Conservation (phyloP, 2,797 vertebrate genomes). For the Karalla daura region DNA sequence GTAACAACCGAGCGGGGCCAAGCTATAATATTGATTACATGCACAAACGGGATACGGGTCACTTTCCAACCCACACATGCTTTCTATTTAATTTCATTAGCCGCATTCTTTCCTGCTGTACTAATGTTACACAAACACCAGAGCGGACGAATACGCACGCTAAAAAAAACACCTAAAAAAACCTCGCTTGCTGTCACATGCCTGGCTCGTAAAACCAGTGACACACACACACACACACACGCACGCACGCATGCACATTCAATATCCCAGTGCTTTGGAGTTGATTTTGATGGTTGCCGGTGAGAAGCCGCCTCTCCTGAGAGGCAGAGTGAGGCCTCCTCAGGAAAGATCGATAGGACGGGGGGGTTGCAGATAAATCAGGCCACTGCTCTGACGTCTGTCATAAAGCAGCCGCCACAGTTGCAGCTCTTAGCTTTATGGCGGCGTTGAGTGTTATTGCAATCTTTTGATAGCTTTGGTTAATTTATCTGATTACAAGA, state of each 20-base stretch:
- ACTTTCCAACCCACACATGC: conserved; percentile 81
- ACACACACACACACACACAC: conserved; percentile 23
- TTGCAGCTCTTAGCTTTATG: conserved; percentile 84
- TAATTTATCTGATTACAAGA: conserved; percentile 88
- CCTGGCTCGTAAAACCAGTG: conserved; percentile 58
- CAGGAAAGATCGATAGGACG: conserved; percentile 83
- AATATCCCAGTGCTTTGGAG: conserved; percentile 53
- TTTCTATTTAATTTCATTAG: conserved; percentile 86
- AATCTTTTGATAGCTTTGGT: conserved; percentile 87
- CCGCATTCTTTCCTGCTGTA: conserved; percentile 70
- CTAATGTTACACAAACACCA: conserved; percentile 77
- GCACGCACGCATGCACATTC: conserved; percentile 39
- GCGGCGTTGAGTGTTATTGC: conserved; percentile 85
- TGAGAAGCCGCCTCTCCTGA: conserved; percentile 76
- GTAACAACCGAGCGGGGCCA: conserved; percentile 80
- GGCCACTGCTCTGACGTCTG: conserved; percentile 78
- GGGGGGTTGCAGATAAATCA: conserved; percentile 84
- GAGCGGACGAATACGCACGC: conserved; percentile 56
- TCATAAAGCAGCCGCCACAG: conserved; percentile 81
- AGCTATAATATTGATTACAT: conserved; percentile 82
- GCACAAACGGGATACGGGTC: conserved; percentile 79
- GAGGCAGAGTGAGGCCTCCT: conserved; percentile 75
- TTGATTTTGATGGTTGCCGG: conserved; percentile 72
- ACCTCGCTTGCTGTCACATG: conserved; percentile 49
- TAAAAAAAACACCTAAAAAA: conserved; percentile 11